These are phyloP conservation scores for Phainopepla nitens DNA, from an alignment of 2,113 vertebrate genomes.

Conservation along the genomic window DNA sequence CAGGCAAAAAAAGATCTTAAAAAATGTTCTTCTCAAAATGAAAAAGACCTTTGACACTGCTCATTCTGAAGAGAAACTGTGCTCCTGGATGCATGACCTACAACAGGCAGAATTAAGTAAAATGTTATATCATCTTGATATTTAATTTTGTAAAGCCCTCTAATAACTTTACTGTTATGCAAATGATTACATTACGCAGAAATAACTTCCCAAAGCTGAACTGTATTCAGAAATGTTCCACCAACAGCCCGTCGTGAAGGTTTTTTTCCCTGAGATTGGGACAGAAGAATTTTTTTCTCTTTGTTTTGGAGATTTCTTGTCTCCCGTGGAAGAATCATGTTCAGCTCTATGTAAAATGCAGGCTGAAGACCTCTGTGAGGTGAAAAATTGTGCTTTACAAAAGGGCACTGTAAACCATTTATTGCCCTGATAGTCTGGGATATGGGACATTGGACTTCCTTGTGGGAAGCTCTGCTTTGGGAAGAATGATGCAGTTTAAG, in stretches of 20 bases:
- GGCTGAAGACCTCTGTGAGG: neutral
- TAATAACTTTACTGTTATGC: neutral
- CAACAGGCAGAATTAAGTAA: neutral
- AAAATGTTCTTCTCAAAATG: neutral
- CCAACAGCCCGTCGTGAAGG: neutral
- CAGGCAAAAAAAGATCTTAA: neutral
- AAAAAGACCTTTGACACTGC: neutral
- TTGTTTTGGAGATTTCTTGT: neutral
- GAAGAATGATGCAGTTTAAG: neutral
- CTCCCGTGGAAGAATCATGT: neutral
- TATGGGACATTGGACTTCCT: neutral
- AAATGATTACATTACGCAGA: neutral
- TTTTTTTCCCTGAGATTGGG: neutral
- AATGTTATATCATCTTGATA: neutral
- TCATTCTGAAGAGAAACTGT: neutral
- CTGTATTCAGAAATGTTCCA: neutral
- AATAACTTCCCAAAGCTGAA: neutral
- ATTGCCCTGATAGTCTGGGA: neutral
- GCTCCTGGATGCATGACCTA: neutral
- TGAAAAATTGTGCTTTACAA: neutral
- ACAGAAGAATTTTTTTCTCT: neutral
- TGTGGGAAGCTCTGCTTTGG: neutral
- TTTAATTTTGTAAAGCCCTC: neutral
- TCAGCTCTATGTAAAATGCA: neutral
- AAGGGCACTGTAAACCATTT: neutral